Base-by-base conservation (phyloP, 2,797 vertebrate species). In the Rhynchotus rufescens region DNA sequence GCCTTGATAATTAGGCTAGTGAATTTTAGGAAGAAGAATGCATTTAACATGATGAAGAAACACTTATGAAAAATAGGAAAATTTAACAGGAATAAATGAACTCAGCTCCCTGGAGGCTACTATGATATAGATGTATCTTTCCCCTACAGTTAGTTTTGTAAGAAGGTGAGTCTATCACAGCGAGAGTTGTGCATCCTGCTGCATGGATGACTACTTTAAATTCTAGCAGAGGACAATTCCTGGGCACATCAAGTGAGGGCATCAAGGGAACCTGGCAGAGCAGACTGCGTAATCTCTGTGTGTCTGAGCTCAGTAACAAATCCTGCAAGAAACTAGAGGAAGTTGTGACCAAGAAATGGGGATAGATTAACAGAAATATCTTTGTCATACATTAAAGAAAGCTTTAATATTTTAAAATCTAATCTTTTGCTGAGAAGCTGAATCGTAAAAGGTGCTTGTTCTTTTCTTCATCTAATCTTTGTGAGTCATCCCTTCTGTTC, bases 321-420 rank as follows among this genome's bases (percentile, higher is more conserved):
- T 44, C 65, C 38, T 44, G 11, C 65, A 76, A 61, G 69, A 89
- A 90, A 45, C 20, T 71, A 19, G 4, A 69, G 22, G 38, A 91
- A 68, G 62, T 36, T 71, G 62, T 89, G 95, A 90, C 75, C 40
- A 14, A 51, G 72, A 32, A n/a, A 28, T 77, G 42, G 66, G 66
- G 95, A 92, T 30, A 77, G 85, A 65, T 80, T 73, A 71, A 66
- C 32, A 71, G 19, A 81, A 78, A 62, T 52, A 5, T 10, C 26
- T 72, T 89, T 20, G 40, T 52, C 25, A 3, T 84, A 95, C 71
- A 89, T 93, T 73, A 15, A 28, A 75, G 32, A 84, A 93, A 79
- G 61, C 56, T 80, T 86, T 85, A 75, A 45, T 92, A 66, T 84
- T 94, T 95, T 96, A 87, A 91, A 87, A 84, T 23, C 44, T 89